Conservation (phyloP, 1,140 invertebrate species). For the Cyclina sinensis region DNA sequence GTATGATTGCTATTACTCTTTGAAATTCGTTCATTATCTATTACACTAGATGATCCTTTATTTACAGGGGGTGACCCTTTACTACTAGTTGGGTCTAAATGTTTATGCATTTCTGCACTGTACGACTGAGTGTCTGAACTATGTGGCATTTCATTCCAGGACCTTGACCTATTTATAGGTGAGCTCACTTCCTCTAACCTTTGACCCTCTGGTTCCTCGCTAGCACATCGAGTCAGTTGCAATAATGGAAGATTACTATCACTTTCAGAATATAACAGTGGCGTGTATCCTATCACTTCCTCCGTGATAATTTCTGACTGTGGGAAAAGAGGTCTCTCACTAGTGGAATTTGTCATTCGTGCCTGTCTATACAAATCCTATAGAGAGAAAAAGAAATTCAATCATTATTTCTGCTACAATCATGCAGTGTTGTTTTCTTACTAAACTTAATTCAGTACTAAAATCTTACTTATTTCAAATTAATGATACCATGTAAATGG, state of each 20-base stretch:
- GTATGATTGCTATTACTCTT: slow-evolving; percentile 24
- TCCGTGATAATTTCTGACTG: slow-evolving; percentile 70
- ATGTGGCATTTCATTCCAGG: slow-evolving; percentile 64
- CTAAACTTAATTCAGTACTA: too few species aligned
- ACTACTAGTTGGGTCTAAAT: neutral
- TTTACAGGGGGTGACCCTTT: neutral
- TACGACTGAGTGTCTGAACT: slow-evolving; percentile 15
- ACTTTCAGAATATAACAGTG: slow-evolving; percentile 49
- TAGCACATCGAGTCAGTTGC: slow-evolving; percentile 50
- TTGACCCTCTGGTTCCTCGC: slow-evolving; percentile 54
- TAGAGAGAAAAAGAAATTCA: neutral
- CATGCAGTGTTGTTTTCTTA: too few species aligned
- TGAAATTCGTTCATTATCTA: neutral
- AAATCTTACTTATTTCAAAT: too few species aligned
- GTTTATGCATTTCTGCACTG: slow-evolving; percentile 31
- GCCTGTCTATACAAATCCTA: slow-evolving; percentile 67
- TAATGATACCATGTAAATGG: too few species aligned
- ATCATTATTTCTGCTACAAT: too few species aligned
- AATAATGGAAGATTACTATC: slow-evolving; percentile 38
- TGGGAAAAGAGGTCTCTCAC: slow-evolving; percentile 34
- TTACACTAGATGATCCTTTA: neutral
- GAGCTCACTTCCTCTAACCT: slow-evolving; percentile 48
- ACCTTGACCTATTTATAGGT: slow-evolving; percentile 60
- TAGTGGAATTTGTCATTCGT: slow-evolving; percentile 18
- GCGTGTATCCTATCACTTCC: slow-evolving; percentile 71